Evolutionary conservation across 2,797 vertebrate species (phyloP).

Genomic region (Intellagama lesueurii): DNA sequence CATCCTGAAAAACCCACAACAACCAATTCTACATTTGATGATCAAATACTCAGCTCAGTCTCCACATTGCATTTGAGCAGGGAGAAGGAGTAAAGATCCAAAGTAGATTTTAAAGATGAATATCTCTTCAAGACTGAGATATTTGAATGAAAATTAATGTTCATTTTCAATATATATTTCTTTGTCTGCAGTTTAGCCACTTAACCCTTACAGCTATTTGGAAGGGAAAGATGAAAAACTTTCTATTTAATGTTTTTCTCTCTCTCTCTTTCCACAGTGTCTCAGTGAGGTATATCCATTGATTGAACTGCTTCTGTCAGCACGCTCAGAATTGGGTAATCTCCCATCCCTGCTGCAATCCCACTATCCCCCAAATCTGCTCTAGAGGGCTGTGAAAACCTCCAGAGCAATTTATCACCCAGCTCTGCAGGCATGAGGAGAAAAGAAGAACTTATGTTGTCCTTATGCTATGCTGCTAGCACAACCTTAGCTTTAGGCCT

Average conservation of each 20-base stretch:
- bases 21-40: neutral
- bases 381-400: neutral
- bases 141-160: neutral
- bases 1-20: too few relatives aligned
- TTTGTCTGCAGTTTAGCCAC: neutral
- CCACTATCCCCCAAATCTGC: neutral
- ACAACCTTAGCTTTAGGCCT: neutral
- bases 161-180: neutral
- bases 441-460: neutral
- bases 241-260: neutral
- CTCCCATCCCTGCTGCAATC: neutral
- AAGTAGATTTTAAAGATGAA: neutral
- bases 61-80: neutral
- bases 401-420: neutral
- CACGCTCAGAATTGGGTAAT: neutral
- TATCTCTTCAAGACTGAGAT: neutral
- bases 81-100: neutral
- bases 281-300: neutral
- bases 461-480: neutral
- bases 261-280: neutral
- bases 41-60: neutral
- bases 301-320: neutral
- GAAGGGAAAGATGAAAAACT: neutral
- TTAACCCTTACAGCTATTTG: neutral
- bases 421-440: neutral